These are phyloP conservation scores for Pogoniulus pusillus DNA, from an alignment of 2,797 vertebrate genomes.

Conservation along the genomic window DNA sequence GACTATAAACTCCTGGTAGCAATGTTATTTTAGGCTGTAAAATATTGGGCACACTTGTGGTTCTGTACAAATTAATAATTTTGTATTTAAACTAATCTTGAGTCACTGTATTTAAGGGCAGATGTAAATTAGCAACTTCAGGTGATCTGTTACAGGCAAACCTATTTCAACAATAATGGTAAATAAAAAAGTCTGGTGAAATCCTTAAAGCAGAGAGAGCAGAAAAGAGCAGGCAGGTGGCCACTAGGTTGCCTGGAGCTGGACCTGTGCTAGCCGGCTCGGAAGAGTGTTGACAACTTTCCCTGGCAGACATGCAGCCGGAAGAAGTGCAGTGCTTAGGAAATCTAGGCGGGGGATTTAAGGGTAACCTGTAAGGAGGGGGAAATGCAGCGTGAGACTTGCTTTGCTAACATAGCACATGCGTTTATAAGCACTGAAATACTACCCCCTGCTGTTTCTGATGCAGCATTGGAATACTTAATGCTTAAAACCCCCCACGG, in stretches of 20 bases:
- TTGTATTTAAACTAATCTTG: background rate
- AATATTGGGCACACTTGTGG: background rate
- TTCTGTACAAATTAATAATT: background rate
- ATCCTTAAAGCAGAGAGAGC: background rate
- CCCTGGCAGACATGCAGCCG: background rate
- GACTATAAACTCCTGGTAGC: background rate
- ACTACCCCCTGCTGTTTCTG: conserved; percentile 58
- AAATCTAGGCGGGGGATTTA: background rate
- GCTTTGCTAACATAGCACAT: background rate
- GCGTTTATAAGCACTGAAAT: conserved; percentile 36
- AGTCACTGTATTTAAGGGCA: background rate
- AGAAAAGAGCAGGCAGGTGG: background rate
- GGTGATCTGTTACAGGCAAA: background rate
- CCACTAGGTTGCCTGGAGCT: background rate
- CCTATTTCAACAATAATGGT: background rate
- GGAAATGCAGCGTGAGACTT: background rate
- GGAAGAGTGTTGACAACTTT: background rate
- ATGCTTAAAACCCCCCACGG: background rate
- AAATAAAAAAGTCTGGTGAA: background rate
- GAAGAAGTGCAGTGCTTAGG: background rate
- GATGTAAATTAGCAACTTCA: background rate
- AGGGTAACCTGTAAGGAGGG: background rate
- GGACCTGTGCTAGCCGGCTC: background rate
- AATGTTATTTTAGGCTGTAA: background rate
- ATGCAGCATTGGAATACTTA: background rate